A percentile compares a stretch with the other conserved stretches of the same genome.
Conservation (phyloP, 2,888 invertebrate genomes). For the Watsonalla cultraria region DNA sequence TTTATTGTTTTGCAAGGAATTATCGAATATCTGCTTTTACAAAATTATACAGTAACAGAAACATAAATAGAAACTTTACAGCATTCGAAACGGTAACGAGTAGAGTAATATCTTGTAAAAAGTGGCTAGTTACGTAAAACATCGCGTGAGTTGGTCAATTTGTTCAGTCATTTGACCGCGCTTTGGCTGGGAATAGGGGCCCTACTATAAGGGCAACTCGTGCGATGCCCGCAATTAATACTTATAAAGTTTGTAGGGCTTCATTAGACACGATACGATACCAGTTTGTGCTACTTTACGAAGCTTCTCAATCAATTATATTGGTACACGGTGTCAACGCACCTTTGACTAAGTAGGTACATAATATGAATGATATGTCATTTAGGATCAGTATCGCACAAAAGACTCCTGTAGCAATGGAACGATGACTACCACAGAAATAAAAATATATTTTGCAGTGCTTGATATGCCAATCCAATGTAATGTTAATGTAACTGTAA, state of each 20-base stretch:
- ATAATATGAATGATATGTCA: no score
- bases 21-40: no score
- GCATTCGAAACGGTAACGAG: no score
- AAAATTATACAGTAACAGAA: no score
- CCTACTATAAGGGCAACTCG: slow-evolving; percentile 62
- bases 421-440: no score
- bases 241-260: slow-evolving; percentile 50
- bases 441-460: no score
- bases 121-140: slow-evolving; percentile 34
- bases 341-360: no score
- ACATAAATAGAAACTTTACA: background rate
- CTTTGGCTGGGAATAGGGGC: slow-evolving; percentile 58
- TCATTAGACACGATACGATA: slow-evolving; percentile 46
- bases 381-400: no score
- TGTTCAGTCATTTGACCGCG: slow-evolving; percentile 67
- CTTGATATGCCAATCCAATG: no score
- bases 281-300: slow-evolving; percentile 18
- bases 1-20: no score
- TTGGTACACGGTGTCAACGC: background rate
- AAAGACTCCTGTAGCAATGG: no score
- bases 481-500: no score
- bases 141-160: slow-evolving; percentile 74
- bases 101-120: slow-evolving; percentile 25
- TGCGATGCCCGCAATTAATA: slow-evolving; percentile 16
- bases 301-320: slow-evolving; percentile 2